These are phyloP conservation scores for Drosophila erecta DNA, from an alignment of 1,140 invertebrate species.

Conservation along the genomic window DNA sequence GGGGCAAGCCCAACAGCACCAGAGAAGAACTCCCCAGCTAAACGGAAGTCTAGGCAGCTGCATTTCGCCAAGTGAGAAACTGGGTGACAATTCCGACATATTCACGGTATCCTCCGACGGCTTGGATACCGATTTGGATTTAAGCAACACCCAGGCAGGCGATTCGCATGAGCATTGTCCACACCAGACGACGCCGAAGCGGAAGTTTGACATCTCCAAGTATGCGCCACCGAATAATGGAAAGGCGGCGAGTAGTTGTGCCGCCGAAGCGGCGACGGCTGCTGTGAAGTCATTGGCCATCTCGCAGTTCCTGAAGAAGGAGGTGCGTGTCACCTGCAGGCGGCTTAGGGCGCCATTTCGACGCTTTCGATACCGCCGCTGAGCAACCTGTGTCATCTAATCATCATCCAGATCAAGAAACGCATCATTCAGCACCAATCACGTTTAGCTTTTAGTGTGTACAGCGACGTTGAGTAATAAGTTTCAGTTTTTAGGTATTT, in stretches of 20 bases:
- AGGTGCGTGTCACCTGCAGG: slow-evolving; percentile 78
- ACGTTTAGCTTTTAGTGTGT: slow-evolving; percentile 48
- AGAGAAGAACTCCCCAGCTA: slow-evolving; percentile 63
- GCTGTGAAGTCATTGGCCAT: slow-evolving; percentile 78
- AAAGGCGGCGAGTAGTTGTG: slow-evolving; percentile 72
- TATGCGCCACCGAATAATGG: slow-evolving; percentile 76
- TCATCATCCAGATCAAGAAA: slow-evolving; percentile 24
- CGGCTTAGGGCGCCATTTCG: slow-evolving; percentile 80
- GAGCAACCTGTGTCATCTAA: slow-evolving; percentile 40
- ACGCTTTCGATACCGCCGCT: slow-evolving; percentile 81
- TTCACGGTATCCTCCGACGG: slow-evolving; percentile 83
- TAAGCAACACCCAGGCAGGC: slow-evolving; percentile 73
- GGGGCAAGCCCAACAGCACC: slow-evolving; percentile 38
- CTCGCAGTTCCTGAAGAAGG: slow-evolving; percentile 82
- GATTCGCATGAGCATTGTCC: slow-evolving; percentile 55
- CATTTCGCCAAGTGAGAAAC: slow-evolving; percentile 79
- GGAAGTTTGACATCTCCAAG: slow-evolving; percentile 77
- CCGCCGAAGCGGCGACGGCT: slow-evolving; percentile 77
- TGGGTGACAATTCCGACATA: slow-evolving; percentile 81
- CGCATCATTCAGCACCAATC: slow-evolving; percentile 42
- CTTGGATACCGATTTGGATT: slow-evolving; percentile 77
- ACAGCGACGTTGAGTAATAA: slow-evolving; percentile 38
- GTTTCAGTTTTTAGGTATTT: slow-evolving; percentile 52
- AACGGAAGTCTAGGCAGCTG: slow-evolving; percentile 78
- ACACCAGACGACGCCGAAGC: slow-evolving; percentile 69